Evolutionary conservation across 2,113 vertebrate species (phyloP), one percentile per base, ranked within the genome.

Genomic region (Calidris pugnax): DNA sequence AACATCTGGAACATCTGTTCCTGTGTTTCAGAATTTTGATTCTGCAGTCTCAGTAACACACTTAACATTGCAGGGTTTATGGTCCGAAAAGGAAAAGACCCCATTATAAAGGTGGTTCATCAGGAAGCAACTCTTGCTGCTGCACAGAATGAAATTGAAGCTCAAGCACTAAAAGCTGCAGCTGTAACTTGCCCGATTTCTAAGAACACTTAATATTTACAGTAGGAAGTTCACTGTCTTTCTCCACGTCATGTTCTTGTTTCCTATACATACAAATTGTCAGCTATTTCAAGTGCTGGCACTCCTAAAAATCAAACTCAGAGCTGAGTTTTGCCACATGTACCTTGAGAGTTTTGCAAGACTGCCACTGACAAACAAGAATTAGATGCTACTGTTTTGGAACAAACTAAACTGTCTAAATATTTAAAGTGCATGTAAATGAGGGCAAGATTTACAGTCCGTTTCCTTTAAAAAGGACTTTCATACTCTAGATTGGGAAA

Each of bases 391-490:
- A 89, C 92, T 85, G 90, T 68, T 92, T 57, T 92, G 80, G 85
- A 96, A 90, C 90, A 94, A 88, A 79, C 56, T 30, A 32, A 80
- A 60, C 64, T 93, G 68, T 84, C 91, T 74, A 96, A 94, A 95
- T 94, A 95, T 94, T 96, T 92, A 50, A 87, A 95, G 51, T 41
- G 22, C 10, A 5, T 47, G 3, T 90, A 80, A 96, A 69, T 63
- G 33, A 86, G 76, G 60, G 55, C 37, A 78, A 89, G 73, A 94
- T 92, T 78, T 93, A 90, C 27, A 69, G 27, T 22, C 57, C 48
- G 82, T 14, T 77, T 59, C 39, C 51, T 90, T 68, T 39, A 62
- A 41, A 88, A 91, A 62, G 6, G 23, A 59, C 35, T 80, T 74
- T 27, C 41, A 30, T 66, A 59, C 50, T 43, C 33, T 62, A 62